phyloP scores from a whole-genome alignment of 1,140 invertebrate species.

The Pollicipes pollicipes region DNA sequence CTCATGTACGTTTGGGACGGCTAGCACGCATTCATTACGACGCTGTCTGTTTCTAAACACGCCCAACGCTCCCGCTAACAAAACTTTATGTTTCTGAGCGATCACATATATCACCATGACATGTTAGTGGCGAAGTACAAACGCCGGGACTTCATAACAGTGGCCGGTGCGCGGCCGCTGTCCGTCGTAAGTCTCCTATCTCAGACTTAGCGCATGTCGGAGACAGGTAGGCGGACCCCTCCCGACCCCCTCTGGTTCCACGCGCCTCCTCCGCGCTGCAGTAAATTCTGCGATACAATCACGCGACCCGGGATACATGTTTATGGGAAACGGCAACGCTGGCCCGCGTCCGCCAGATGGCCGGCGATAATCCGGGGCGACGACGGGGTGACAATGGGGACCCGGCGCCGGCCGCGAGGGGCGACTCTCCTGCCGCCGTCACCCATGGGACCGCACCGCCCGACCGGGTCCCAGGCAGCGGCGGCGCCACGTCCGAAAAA shows the following conservation, averaged over 20 bases:
- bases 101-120: not conserved
- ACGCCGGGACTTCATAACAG: no score
- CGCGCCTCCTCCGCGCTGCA: not conserved
- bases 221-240: not conserved
- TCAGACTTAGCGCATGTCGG: not conserved
- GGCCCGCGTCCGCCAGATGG: not conserved
- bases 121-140: not conserved
- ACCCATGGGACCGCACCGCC: not conserved
- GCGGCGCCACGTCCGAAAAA: no score
- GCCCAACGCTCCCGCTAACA: no score
- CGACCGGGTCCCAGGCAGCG: not conserved
- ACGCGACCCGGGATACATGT: not conserved
- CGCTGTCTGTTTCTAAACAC: no score
- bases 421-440: no score
- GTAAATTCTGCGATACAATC: slow-evolving; percentile 1
- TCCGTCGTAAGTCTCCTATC: not conserved
- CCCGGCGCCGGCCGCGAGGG: no score
- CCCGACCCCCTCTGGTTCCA: not conserved
- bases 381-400: not conserved
- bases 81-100: no score
- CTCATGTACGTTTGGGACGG: no score
- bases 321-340: not conserved
- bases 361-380: not conserved
- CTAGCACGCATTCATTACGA: no score
- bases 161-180: no score